These are phyloP conservation scores for Rhea americana DNA, from an alignment of 2,113 vertebrate genomes.

Conservation along the genomic window DNA sequence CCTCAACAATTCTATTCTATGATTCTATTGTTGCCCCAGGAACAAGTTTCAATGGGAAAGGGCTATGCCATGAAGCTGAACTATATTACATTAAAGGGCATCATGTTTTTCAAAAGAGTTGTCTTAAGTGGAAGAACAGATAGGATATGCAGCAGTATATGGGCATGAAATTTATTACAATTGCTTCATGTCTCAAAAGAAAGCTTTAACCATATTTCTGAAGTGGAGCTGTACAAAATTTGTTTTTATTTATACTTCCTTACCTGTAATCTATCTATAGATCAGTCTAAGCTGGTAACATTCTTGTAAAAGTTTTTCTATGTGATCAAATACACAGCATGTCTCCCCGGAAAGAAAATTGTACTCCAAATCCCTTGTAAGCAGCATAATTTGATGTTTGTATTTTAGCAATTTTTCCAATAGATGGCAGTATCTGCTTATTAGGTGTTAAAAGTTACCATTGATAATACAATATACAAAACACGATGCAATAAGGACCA, in stretches of 20 bases:
- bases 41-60: background rate
- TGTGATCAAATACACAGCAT: background rate
- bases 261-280: background rate
- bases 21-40: no score
- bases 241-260: background rate
- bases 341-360: background rate
- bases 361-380: background rate
- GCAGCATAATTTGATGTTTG: background rate
- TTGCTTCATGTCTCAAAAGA: background rate
- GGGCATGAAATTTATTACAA: background rate
- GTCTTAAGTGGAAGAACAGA: background rate
- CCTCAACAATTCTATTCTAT: no score
- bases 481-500: background rate
- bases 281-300: background rate
- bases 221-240: background rate
- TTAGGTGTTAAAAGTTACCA: background rate
- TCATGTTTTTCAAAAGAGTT: background rate
- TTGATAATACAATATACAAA: background rate
- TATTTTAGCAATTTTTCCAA: background rate
- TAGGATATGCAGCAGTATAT: background rate
- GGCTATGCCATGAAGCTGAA: background rate
- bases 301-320: background rate
- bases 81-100: background rate
- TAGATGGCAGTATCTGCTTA: conserved; percentile 42
- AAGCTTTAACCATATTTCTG: background rate